phyloP scores from a whole-genome alignment of 92 coral and sea anemone species.

The Paragorgia papillata region DNA sequence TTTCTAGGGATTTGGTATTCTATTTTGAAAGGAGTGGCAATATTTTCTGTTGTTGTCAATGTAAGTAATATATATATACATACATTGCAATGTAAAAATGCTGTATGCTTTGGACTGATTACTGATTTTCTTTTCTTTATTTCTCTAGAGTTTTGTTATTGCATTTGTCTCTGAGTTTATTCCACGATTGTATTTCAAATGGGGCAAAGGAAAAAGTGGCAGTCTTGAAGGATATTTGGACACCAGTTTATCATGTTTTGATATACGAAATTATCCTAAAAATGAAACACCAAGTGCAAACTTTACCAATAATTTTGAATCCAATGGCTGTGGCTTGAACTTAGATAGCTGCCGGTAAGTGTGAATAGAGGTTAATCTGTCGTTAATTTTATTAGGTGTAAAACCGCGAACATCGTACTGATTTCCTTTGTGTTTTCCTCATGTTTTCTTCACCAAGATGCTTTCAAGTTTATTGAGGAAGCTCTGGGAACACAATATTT shows the following conservation, averaged over 20 bases:
- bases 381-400: too few relatives aligned
- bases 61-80: conserved; percentile 58
- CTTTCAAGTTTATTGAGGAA: too few relatives aligned
- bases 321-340: conserved; percentile 77
- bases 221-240: conserved; percentile 74
- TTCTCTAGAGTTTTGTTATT: conserved; percentile 78
- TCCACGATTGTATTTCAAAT: conserved; percentile 84
- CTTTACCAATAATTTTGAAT: conserved; percentile 39
- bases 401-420: too few relatives aligned
- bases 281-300: conserved; percentile 52
- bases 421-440: too few relatives aligned
- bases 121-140: background rate
- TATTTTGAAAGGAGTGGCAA: conserved; percentile 86
- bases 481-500: too few relatives aligned
- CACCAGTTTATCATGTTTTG: conserved; percentile 81
- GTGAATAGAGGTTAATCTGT: too few relatives aligned
- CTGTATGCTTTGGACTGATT: background rate
- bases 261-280: conserved; percentile 55
- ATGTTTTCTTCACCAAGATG: too few relatives aligned
- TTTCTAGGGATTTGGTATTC: conserved; percentile 90
- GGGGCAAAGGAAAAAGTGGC: conserved; percentile 56
- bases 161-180: conserved; percentile 98
- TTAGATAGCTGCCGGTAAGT: conserved; percentile 82
- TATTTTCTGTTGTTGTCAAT: conserved; percentile 90
- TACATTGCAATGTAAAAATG: background rate